phyloP scores from a whole-genome alignment of 2,113 vertebrate species.

The Felis catus region F.catus_Fca126_mat1.0 CM031412.1:83695501-83696000 shows the following conservation, averaged over 20 bases:
- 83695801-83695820: not conserved
- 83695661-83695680: not conserved
- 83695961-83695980: not conserved
- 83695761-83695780: not conserved
- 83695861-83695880: not conserved
- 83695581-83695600: not conserved
- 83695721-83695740: not conserved
- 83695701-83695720: not conserved
- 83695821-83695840: not conserved
- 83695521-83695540: not conserved
- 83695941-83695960: not conserved
- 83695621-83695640: not conserved
- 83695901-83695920: not conserved
- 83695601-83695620: not conserved
- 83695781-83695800: not conserved
- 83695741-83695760: not conserved
- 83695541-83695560: not conserved
- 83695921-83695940: not conserved
- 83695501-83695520: not conserved
- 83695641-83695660: not conserved
- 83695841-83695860: not conserved
- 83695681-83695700: not conserved
- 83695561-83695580: not conserved
- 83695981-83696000: not conserved
- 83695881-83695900: not conserved